phyloP scores from a whole-genome alignment of 2,113 vertebrate genomes.

The Cynopterus brachyotis region DNA sequence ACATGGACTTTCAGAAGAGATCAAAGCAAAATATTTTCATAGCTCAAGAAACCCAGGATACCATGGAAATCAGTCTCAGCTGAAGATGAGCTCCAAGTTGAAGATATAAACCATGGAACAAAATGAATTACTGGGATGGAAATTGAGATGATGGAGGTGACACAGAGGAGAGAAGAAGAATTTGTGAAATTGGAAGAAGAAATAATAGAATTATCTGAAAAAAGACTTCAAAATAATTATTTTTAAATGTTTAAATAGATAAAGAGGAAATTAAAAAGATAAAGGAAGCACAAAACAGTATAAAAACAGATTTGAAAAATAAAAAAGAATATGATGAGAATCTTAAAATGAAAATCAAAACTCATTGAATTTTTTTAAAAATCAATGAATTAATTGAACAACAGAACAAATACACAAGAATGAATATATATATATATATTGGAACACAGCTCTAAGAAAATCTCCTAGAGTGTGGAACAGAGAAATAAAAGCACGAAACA shows the following conservation, averaged over 20 bases:
- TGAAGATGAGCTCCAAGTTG: background rate
- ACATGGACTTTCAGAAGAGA: background rate
- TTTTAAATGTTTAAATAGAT: background rate
- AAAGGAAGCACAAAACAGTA: background rate
- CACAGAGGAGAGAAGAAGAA: background rate
- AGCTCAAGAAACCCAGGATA: background rate
- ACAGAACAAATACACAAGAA: background rate
- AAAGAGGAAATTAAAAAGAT: background rate
- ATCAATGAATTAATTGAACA: background rate
- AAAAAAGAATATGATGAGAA: background rate
- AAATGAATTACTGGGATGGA: background rate
- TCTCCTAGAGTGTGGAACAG: background rate
- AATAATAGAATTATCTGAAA: background rate
- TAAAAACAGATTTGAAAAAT: background rate
- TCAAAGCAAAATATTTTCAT: background rate
- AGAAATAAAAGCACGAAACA: background rate
- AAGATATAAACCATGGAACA: background rate
- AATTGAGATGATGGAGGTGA: background rate
- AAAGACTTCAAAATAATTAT: background rate
- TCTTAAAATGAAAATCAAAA: constrained; percentile 3
- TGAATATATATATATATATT: background rate
- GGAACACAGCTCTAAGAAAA: background rate
- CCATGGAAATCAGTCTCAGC: background rate
- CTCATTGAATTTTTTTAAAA: background rate
- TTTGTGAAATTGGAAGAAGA: background rate